phyloP scores from a whole-genome alignment of 2,888 invertebrate genomes.

The Erannis defoliaria region DNA sequence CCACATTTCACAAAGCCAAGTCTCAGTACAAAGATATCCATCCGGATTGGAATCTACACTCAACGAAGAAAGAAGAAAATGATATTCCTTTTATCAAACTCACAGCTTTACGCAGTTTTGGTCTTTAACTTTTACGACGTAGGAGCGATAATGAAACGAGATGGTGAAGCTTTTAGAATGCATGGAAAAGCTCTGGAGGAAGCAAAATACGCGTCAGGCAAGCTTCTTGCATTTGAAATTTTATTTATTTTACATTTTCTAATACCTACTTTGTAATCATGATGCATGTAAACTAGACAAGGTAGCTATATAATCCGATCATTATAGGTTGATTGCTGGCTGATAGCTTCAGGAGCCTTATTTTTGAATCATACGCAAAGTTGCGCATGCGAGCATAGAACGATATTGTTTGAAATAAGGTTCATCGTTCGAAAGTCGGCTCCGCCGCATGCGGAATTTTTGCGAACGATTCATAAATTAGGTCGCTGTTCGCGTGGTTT shows the following conservation, averaged over 20 bases:
- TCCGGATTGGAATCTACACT: constrained; percentile 19
- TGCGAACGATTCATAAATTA: too few species aligned
- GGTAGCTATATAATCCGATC: too few species aligned
- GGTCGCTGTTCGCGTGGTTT: too few species aligned
- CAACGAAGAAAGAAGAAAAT: constrained; percentile 26
- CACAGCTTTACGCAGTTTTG: background rate
- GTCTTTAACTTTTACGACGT: background rate
- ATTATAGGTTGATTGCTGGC: too few species aligned
- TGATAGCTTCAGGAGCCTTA: too few species aligned
- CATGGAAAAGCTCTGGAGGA: constrained; percentile 3
- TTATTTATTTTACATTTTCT: background rate
- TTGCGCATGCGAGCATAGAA: too few species aligned
- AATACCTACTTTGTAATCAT: too few species aligned
- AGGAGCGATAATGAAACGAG: constrained; percentile 2
- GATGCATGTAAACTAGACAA: too few species aligned
- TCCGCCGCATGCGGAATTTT: too few species aligned
- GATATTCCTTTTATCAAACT: constrained; percentile 18
- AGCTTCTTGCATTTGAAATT: constrained; percentile 19
- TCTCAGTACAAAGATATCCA: constrained; percentile 19
- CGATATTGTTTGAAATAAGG: too few species aligned
- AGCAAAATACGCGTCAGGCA: constrained; percentile 8
- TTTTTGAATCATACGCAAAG: too few species aligned
- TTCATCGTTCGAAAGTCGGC: too few species aligned
- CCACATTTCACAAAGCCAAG: constrained; percentile 10
- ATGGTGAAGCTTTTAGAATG: constrained; percentile 6